Base-by-base conservation (phyloP, 2,113 vertebrate genomes). In the Pimephales promelas region DNA sequence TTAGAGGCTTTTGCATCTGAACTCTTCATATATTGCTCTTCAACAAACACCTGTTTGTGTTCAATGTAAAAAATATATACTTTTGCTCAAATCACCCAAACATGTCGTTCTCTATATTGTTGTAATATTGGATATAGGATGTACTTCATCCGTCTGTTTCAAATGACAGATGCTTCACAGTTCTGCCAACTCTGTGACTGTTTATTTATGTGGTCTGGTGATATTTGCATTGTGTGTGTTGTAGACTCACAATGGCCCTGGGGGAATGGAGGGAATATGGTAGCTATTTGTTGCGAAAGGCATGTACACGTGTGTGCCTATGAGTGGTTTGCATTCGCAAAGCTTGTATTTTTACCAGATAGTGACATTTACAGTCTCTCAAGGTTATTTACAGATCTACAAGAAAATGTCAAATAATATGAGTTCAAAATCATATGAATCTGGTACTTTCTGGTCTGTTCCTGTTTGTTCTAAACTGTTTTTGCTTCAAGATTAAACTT, bases 161-260 rank as follows among this genome's bases (percentile, higher is more conserved):
- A 43, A 40, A 77, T 24, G 57, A 62, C 76, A 79, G 57, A 61
- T 62, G 57, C 56, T 49, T 49, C 59, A n/a, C 16, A 47, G 59
- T 40, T 62, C 57, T 79, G 40, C 72, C 43, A 79, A 62, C 18
- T n/a, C 43, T 31, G 57, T 68, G 86, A 66, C 66, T 40, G 31
- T 76, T 80, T 59, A 40, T 76, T 56, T 61, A 54, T 83, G 68
- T 74, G 71, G n/a, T 31, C 56, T 76, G 72, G 54, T 66, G 71
- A 52, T 76, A 61, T 76, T 76, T 76, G 26, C 18, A 62, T 74
- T 75, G 43, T 31, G 26, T 66, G 56, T 45, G 20, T 64, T 62
- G 43, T 49, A 36, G 18, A 49, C 56, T 61, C 61, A 34, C 16
- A 20, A 31, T n/a, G 3, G 10, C 59, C 59, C 78, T 49, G 26